Evolutionary conservation across 2,113 vertebrate genomes (phyloP).

Genomic region (Grallaria varia): DNA sequence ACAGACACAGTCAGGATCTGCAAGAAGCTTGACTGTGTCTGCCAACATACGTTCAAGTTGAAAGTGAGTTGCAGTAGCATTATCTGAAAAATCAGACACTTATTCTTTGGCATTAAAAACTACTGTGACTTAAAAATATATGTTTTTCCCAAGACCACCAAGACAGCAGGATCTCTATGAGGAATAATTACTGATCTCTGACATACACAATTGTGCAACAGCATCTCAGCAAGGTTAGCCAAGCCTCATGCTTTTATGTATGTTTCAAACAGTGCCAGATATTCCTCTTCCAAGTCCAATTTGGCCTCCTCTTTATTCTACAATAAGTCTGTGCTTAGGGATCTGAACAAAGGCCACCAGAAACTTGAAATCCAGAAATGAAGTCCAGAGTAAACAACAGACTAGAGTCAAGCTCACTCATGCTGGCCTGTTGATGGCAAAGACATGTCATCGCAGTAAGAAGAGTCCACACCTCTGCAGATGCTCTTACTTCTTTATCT

Average conservation of each 20-base stretch:
- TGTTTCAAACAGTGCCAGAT: conserved; percentile 29
- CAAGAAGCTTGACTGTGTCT: neutral
- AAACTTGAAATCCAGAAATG: conserved; percentile 39
- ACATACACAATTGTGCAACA: conserved; percentile 45
- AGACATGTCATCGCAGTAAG: neutral
- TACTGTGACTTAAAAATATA: conserved; percentile 19
- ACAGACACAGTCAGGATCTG: neutral
- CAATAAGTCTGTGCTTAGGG: conserved; percentile 14
- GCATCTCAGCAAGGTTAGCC: conserved; percentile 46
- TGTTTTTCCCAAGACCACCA: conserved; percentile 56
- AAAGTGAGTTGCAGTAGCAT: conserved; percentile 38
- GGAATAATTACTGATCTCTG: conserved; percentile 7
- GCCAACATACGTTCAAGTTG: neutral
- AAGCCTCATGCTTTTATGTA: conserved; percentile 35
- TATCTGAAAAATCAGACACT: conserved; percentile 35
- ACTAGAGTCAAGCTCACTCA: neutral
- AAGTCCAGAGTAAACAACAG: conserved; percentile 20
- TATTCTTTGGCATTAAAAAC: conserved; percentile 26
- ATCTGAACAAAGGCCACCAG: conserved; percentile 51
- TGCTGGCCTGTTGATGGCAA: neutral
- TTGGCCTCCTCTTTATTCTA: conserved; percentile 19
- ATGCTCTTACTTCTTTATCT: neutral
- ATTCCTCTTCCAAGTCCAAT: conserved; percentile 36
- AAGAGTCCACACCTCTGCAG: neutral
- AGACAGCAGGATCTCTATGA: neutral